Evolutionary conservation across 1,140 invertebrate species (phyloP).

Genomic region (Drosophila neocordata): DNA sequence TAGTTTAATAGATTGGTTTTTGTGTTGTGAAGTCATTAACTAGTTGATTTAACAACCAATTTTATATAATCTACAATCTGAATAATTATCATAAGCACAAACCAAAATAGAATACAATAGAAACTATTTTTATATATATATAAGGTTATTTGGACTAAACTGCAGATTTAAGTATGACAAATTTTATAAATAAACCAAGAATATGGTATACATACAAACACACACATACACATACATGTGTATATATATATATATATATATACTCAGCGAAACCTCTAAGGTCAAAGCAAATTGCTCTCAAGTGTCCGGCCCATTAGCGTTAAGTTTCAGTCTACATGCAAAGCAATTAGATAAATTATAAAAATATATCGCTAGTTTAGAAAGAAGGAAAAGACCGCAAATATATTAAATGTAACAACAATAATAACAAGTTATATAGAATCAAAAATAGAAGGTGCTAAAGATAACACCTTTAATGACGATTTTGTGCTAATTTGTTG

Average conservation of each 20-base stretch:
- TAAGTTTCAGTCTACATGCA: constrained; percentile 7
- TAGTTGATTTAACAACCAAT: neutral
- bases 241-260: neutral
- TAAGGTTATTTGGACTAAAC: neutral
- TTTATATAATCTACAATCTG: neutral
- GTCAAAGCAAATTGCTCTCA: constrained; percentile 17
- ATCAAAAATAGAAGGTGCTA: constrained; percentile 6
- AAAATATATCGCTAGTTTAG: neutral
- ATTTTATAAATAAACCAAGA: constrained; percentile 8
- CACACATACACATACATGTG: neutral
- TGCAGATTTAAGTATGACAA: neutral
- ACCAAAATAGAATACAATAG: neutral
- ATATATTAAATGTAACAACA: constrained; percentile 1
- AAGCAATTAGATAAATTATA: constrained; percentile 16
- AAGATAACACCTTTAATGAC: neutral
- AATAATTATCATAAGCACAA: constrained; percentile 2
- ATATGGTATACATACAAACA: neutral
- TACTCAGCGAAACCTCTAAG: neutral
- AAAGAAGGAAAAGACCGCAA: neutral
- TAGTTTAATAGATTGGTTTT: too few relatives aligned
- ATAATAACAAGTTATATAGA: neutral
- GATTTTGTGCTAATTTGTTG: constrained; percentile 21
- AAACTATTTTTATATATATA: neutral
- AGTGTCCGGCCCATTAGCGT: constrained; percentile 4
- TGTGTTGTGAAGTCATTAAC: too few relatives aligned